phyloP scores from a whole-genome alignment of 2,888 invertebrate genomes.

The Drosophila silvestris region DNA sequence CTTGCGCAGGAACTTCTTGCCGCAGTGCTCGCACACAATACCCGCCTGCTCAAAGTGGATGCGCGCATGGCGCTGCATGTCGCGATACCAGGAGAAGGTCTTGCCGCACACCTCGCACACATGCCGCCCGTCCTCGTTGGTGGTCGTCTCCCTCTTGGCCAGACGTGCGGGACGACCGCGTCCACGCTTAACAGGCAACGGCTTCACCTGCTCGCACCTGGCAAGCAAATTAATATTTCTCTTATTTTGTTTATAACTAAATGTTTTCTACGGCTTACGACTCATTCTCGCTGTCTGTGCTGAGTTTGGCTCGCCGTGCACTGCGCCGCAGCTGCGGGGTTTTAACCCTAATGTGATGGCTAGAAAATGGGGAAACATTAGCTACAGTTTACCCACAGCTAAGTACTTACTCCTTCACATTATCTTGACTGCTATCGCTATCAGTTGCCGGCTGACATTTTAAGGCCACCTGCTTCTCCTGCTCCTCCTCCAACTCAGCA shows the following conservation, averaged over 20 bases:
- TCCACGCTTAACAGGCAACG: conserved; percentile 50
- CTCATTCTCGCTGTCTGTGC: conserved; percentile 45
- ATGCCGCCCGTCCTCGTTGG: conserved; percentile 66
- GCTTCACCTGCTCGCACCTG: conserved; percentile 1
- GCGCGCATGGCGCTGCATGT: conserved; percentile 80
- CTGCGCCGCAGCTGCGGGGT: conserved; percentile 47
- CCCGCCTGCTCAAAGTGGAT: conserved; percentile 71
- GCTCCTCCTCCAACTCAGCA: background rate
- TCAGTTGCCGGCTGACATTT: conserved; percentile 47
- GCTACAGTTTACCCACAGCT: background rate
- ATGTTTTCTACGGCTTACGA: conserved; percentile 12
- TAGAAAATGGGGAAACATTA: background rate
- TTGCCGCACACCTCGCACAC: conserved; percentile 80
- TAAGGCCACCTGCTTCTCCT: conserved; percentile 5
- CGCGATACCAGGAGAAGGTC: conserved; percentile 82
- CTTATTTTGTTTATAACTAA: background rate
- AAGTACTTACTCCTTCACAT: conserved; percentile 34
- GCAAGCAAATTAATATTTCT: background rate
- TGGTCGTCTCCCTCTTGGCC: conserved; percentile 33
- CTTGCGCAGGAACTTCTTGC: conserved; percentile 75
- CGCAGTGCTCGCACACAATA: conserved; percentile 70
- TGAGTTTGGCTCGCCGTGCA: conserved; percentile 35
- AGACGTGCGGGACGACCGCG: conserved; percentile 65
- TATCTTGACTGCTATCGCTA: conserved; percentile 28
- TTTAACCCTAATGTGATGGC: conserved; percentile 26